Evolutionary conservation across 2,888 invertebrate species (phyloP), one percentile per base, ranked within the genome.

Genomic region (Pristionchus maxplancki): DNA sequence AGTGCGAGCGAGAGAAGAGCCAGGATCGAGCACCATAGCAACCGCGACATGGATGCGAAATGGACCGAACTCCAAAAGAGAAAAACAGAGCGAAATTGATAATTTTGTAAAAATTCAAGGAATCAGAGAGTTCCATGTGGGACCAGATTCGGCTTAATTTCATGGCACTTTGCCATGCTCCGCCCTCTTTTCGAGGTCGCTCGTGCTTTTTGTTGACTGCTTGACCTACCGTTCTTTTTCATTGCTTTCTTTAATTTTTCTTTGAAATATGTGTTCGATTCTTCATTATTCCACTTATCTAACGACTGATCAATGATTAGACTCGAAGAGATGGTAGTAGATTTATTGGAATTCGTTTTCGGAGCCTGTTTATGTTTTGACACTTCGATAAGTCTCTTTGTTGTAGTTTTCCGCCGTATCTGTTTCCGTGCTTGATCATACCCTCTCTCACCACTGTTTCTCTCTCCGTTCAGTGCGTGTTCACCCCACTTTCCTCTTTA

Each of bases 1-100:
- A 24, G 40, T n/a, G 64, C 28, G 64, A 64, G 85, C n/a, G 64
- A 85, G 85, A 64, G 85, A 40, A 85, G 85, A 37, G n/a, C 62
- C 40, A 85, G 44, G 13, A 85, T 15, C 50, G 50, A 50, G 58
- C 83, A 44, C 85, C 85, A 62, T 85, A 64, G 64, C 85, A 85
- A 85, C 85, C 62, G 48, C 20, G 28, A n/a, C 85, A 85, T 85
- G 85, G 13, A 40, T 64, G 44, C 17, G 53, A 85, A 58, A 37
- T 62, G 44, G 53, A 44, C 31, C 31, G 53, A 85, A 28, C 40
- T 37, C 64, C 40, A 50, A 83, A 83, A 85, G 3, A 28, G 34
- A 24, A 81, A 31, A 84, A 58, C 28, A 58, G 5, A 13, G 34
- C n/a, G 28, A 53, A 34, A 13, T 84, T 40, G 15, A 58, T 58